These are phyloP conservation scores for Acanthosepion esculentum DNA, from an alignment of 2,888 invertebrate species.

Conservation along the genomic window DNA sequence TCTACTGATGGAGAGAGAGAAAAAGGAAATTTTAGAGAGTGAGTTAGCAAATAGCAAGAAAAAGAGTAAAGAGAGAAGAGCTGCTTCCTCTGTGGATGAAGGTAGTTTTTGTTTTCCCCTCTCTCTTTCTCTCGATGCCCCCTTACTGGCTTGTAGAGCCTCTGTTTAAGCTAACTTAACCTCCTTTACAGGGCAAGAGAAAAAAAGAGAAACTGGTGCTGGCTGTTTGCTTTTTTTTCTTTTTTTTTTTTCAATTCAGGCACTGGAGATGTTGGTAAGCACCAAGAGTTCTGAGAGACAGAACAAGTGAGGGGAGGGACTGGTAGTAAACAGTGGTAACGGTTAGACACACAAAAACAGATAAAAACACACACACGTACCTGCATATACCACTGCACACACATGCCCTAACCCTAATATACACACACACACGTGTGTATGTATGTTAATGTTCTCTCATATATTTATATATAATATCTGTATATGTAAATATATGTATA, in stretches of 20 bases:
- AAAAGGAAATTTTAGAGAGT: neutral
- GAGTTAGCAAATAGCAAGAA: slow-evolving; percentile 10
- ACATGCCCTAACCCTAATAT: slow-evolving; percentile 13
- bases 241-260: neutral
- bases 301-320: slow-evolving; percentile 43
- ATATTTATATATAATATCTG: slow-evolving; percentile 17
- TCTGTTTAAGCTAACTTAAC: slow-evolving; percentile 36
- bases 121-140: neutral
- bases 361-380: slow-evolving; percentile 48
- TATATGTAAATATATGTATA: neutral
- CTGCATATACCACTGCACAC: slow-evolving; percentile 41
- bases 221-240: neutral
- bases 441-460: neutral
- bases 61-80: slow-evolving; percentile 33
- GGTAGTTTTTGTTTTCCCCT: neutral
- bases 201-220: slow-evolving; percentile 49
- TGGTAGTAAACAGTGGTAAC: slow-evolving; percentile 42
- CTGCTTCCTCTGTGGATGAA: slow-evolving; percentile 39
- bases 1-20: slow-evolving; percentile 18
- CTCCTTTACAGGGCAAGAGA: slow-evolving; percentile 44
- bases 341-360: slow-evolving; percentile 48
- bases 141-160: neutral
- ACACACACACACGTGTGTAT: neutral
- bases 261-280: slow-evolving; percentile 13
- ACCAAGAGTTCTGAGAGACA: neutral